Base-by-base conservation (phyloP, 2,113 vertebrate species). In the Brachionichthys hirsutus region DNA sequence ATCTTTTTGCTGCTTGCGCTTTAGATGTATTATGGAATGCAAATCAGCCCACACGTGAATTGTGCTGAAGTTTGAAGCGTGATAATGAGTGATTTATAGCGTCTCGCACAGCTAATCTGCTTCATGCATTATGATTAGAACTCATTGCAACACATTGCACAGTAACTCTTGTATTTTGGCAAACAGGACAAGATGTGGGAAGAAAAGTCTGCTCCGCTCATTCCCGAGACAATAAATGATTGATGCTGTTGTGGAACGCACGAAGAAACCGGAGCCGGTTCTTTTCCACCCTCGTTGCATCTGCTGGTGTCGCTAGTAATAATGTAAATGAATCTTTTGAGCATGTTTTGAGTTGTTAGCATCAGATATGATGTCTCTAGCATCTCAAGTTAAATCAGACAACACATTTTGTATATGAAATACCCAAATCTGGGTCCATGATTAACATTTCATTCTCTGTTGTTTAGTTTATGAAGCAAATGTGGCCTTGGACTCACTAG, bases 401-500 rank as follows among this genome's bases (percentile, higher is more conserved):
- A 54, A 15, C 42, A 54, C 19, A 6, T 62, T 30, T 44, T 14
- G 3, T 9, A 38, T 51, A 44, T 45, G 40, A 64, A 77, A 48
- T n/a, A 54, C 36, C n/a, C 24, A 13, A 47, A 47, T 53, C 19
- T 50, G 15, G 2, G 17, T 58, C n/a, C 52, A 36, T 66, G 61
- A 12, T 52, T 16, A 18, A 50, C 45, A 11, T 60, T 64, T 42
- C n/a, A n/a, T 0, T 70, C 12, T 77, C 53, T 60, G 35, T 24
- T 66, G 63, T 45, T 45, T 41, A 51, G 62, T 59, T 69, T 30
- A 56, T 41, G n/a, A 62, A 51, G 48, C 34, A 54, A 30, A 22
- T 67, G 74, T 43, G 73, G 78, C 73, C 78, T 80, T 78, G 64
- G 41, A 75, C 46, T n/a, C n/a, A n/a, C n/a, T 49, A 30, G 77